Percentiles rank a stretch among this genome's conserved stretches.
These are phyloP conservation scores for Venusia cambrica DNA, from an alignment of 2,888 invertebrate genomes.

Conservation along the genomic window DNA sequence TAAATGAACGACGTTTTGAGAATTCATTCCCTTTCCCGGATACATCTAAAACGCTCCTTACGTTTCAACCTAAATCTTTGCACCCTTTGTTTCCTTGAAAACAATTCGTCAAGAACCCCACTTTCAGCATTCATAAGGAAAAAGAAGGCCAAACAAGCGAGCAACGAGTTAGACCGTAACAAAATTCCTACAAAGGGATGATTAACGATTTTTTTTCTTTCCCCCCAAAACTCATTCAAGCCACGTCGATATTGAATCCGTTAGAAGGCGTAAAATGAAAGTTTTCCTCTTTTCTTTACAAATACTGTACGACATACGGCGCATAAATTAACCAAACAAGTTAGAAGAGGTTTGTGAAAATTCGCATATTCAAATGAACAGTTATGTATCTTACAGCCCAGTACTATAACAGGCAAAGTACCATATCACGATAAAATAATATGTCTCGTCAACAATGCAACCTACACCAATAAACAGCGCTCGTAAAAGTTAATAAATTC, in stretches of 20 bases:
- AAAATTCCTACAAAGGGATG: constrained; percentile 81
- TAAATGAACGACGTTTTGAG: constrained; percentile 17
- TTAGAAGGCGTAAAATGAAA: constrained; percentile 78
- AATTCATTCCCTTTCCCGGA: constrained; percentile 29
- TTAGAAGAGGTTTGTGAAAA: constrained; percentile 7
- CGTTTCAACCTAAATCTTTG: constrained; percentile 44
- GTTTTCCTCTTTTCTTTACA: constrained; percentile 68
- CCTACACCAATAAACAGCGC: constrained; percentile 28
- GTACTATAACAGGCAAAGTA: constrained; percentile 1
- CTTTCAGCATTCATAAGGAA: constrained; percentile 72
- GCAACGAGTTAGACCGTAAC: constrained; percentile 79
- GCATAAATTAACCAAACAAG: constrained; percentile 24
- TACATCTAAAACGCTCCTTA: constrained; percentile 35
- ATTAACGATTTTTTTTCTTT: constrained; percentile 76
- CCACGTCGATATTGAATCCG: constrained; percentile 79
- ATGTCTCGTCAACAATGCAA: constrained; percentile 26
- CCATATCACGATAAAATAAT: constrained; percentile 8
- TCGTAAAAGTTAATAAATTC: constrained; percentile 33
- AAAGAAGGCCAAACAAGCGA: constrained; percentile 76
- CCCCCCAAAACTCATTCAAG: constrained; percentile 74
- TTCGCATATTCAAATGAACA: no score
- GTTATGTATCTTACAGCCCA: constrained; percentile 1
- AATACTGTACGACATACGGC: constrained; percentile 51
- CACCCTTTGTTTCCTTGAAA: constrained; percentile 63
- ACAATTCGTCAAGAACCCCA: constrained; percentile 77